Percentiles rank a stretch among this genome's conserved stretches.
These are phyloP conservation scores for Picus viridis DNA, from an alignment of 2,797 vertebrate species.

Conservation along the genomic window DNA sequence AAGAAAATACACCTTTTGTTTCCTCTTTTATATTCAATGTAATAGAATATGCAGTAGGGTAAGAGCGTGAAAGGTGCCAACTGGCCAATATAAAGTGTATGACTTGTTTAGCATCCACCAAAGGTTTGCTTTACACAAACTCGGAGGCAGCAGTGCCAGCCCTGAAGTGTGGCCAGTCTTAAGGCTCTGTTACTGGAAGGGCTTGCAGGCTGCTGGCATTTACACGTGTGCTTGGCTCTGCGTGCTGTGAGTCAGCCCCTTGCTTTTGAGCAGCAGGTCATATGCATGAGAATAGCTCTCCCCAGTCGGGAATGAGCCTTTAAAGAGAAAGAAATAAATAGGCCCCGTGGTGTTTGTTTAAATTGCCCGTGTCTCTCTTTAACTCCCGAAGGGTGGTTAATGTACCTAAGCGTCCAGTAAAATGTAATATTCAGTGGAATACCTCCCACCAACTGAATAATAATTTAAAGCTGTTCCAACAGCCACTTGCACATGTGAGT, in stretches of 20 bases:
- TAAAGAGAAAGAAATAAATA: constrained; percentile 31
- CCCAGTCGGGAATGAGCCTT: constrained; percentile 7
- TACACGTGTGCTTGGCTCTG: neutral
- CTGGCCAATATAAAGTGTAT: rapidly evolving
- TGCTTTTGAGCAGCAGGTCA: neutral
- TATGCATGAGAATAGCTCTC: constrained; percentile 45
- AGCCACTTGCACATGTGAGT: neutral
- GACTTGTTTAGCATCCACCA: neutral
- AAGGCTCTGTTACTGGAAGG: neutral
- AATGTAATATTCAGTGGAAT: neutral
- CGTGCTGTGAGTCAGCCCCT: neutral
- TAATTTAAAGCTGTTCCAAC: constrained; percentile 23
- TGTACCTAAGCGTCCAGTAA: neutral
- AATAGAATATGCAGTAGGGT: neutral
- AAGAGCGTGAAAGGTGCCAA: neutral
- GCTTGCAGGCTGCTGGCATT: neutral
- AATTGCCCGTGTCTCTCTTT: constrained; percentile 12
- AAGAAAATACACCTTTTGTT: neutral
- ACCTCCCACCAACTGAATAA: neutral
- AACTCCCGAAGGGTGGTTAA: neutral
- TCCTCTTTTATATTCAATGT: neutral
- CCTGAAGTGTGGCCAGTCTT: neutral
- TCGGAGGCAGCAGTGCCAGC: neutral
- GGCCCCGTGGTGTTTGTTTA: neutral
- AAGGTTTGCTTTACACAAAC: neutral